Evolutionary conservation across 2,888 invertebrate genomes (phyloP), one percentile per base, ranked within the genome.

Genomic region (Netelia fuscicornis): DNA sequence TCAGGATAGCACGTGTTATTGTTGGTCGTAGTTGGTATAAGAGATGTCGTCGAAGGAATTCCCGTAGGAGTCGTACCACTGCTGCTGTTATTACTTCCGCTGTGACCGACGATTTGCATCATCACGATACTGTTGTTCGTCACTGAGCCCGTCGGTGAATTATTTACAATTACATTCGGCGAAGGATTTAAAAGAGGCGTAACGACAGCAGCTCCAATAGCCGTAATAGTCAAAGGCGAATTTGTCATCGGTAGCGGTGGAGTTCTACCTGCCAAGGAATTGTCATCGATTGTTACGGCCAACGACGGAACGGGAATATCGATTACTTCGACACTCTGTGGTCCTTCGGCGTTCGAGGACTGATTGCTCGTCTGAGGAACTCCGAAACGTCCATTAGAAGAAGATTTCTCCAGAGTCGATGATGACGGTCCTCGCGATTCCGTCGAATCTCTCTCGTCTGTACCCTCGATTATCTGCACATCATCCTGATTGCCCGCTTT

Each of bases 221-320:
- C 67, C 30, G 76, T 17, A 60, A 74, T 37, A 13, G 86, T 20
- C 5, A 58, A 20, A 5, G 71, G 71, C 25, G 80, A 67, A 48
- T 65, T 74, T 13, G 62, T 72, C 54, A 72, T 78, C n/a, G 92
- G 92, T 44, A 92, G 81, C 0, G 93, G 93, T 6, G 93, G 92
- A 0, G 93, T 92, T 68, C 89, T 89, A 42, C 89, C 90, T 8
- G 89, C 88, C n/a, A 88, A 62, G 0, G 72, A 80, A 56, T 86
- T 89, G 11, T 89, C 91, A 44, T 90, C 88, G 52, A 58, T 17
- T 2, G 37, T 58, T 10, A 44, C 20, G 6, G 52, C 52, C 20
- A 52, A 13, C 87, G 82, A 64, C 37, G 97, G 97, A 93, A 97
- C 96, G 30, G 97, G 97, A 91, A 97, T 97, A 94, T 97, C 96